A percentile compares a stretch with the other conserved stretches of the same genome.
Evolutionary conservation across 2,888 invertebrate genomes (phyloP).

Genomic region (Mycalesis mineus): DNA sequence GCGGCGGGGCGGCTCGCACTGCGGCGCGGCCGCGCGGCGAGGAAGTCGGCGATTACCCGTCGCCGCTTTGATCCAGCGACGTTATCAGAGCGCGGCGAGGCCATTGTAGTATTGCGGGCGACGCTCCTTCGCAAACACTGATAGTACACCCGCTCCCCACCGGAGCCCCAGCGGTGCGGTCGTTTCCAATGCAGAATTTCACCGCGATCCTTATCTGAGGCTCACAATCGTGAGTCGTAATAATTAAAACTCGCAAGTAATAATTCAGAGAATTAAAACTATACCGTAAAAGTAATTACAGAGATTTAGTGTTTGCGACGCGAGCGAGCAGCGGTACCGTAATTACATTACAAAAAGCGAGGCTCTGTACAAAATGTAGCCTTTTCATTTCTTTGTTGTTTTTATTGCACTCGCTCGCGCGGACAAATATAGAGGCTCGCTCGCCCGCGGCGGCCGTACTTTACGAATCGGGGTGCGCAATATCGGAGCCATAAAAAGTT

Average conservation of each 20-base stretch:
- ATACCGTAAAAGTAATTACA: not conserved
- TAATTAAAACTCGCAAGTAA: not conserved
- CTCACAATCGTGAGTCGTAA: not conserved
- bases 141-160: conserved; percentile 36
- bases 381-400: conserved; percentile 10
- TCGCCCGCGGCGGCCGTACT: conserved; percentile 13
- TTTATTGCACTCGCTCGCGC: conserved; percentile 14
- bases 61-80: conserved; percentile 44
- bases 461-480: conserved; percentile 39
- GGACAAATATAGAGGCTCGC: conserved; percentile 8
- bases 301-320: not conserved
- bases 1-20: conserved; percentile 41
- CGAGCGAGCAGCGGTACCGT: not conserved
- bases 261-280: not conserved
- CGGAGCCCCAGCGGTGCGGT: conserved; percentile 30
- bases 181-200: conserved; percentile 24
- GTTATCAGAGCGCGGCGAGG: conserved; percentile 60
- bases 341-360: conserved; percentile 7
- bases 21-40: conserved; percentile 38
- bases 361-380: not conserved
- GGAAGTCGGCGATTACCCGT: conserved; percentile 52
- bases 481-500: conserved; percentile 58
- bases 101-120: conserved; percentile 51
- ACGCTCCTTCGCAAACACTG: conserved; percentile 37
- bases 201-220: conserved; percentile 21